Evolutionary conservation across 1,140 invertebrate genomes (phyloP).

Genomic region (Nephotettix cincticeps): DNA sequence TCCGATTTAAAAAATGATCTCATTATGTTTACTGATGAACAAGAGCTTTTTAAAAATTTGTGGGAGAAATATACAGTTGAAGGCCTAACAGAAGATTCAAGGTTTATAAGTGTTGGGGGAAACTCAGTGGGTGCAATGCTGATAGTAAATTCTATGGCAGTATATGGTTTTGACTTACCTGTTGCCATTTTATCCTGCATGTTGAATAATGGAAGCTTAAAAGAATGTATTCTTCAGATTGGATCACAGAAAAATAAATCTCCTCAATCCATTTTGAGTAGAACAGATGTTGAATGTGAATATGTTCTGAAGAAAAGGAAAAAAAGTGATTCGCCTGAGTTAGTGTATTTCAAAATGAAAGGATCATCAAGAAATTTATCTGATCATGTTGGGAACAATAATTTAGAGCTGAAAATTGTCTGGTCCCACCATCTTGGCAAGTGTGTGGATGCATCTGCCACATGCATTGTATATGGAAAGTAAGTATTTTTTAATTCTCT

Average conservation of each 20-base stretch:
- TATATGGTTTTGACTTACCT: constrained; percentile 26
- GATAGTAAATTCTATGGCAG: constrained; percentile 43
- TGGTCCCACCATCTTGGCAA: constrained; percentile 65
- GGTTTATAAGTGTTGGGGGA: constrained; percentile 46
- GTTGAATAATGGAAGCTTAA: not conserved
- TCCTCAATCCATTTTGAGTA: no score
- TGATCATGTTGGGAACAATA: not conserved
- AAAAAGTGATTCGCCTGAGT: no score
- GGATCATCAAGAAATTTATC: no score
- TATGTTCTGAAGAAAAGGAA: no score
- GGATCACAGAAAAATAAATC: constrained; percentile 25
- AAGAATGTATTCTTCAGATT: constrained; percentile 30
- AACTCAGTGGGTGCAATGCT: constrained; percentile 50
- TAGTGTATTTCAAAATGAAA: no score
- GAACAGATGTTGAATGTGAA: no score
- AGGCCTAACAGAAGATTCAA: not conserved
- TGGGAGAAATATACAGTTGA: constrained; percentile 44
- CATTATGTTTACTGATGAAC: not conserved
- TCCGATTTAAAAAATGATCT: not conserved
- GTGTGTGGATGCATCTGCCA: constrained; percentile 70
- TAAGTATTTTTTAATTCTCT: constrained; percentile 39
- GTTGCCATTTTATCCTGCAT: constrained; percentile 4
- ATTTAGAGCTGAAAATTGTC: constrained; percentile 35
- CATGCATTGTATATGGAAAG: constrained; percentile 53
- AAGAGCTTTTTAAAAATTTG: constrained; percentile 42